A percentile compares a stretch with the other conserved stretches of the same genome.
These are phyloP conservation scores for Cherax quadricarinatus DNA, from an alignment of 1,140 invertebrate genomes.

Conservation along the genomic window DNA sequence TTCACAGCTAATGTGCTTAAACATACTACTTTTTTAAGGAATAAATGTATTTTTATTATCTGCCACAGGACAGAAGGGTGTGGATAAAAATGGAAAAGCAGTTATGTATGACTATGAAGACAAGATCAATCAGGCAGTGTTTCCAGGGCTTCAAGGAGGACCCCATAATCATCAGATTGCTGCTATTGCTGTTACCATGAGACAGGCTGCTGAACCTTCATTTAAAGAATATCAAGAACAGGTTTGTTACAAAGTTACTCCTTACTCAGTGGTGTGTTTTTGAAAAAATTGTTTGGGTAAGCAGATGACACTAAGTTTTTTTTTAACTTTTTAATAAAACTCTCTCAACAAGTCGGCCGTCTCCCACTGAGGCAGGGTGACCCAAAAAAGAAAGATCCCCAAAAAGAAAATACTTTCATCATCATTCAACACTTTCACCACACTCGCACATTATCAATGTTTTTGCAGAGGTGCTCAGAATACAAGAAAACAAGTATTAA, in stretches of 20 bases:
- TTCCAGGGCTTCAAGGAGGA: conserved; percentile 94
- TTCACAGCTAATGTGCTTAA: too few relatives aligned
- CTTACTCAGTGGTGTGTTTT: neutral
- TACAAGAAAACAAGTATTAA: too few relatives aligned
- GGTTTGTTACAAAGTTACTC: conserved; percentile 77
- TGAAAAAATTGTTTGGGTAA: neutral
- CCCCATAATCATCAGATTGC: conserved; percentile 96
- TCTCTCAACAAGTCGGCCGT: too few relatives aligned
- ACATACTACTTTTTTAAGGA: too few relatives aligned
- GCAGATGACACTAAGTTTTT: too few relatives aligned
- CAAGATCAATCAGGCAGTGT: conserved; percentile 95
- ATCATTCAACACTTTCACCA: too few relatives aligned
- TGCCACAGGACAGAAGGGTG: conserved; percentile 79
- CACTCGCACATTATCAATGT: too few relatives aligned
- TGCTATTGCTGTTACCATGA: conserved; percentile 94
- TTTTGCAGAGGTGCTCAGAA: too few relatives aligned
- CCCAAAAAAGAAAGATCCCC: too few relatives aligned
- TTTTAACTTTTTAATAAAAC: too few relatives aligned
- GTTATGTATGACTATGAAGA: conserved; percentile 90
- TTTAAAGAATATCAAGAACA: conserved; percentile 93
- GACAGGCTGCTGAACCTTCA: conserved; percentile 87
- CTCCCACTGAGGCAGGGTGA: too few relatives aligned
- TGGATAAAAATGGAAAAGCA: conserved; percentile 86
- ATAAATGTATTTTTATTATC: neutral
- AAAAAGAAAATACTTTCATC: too few relatives aligned